Percentiles rank a stretch among this genome's conserved stretches.
Conservation (phyloP, 2,888 invertebrate genomes). For the Hedya salicella region DNA sequence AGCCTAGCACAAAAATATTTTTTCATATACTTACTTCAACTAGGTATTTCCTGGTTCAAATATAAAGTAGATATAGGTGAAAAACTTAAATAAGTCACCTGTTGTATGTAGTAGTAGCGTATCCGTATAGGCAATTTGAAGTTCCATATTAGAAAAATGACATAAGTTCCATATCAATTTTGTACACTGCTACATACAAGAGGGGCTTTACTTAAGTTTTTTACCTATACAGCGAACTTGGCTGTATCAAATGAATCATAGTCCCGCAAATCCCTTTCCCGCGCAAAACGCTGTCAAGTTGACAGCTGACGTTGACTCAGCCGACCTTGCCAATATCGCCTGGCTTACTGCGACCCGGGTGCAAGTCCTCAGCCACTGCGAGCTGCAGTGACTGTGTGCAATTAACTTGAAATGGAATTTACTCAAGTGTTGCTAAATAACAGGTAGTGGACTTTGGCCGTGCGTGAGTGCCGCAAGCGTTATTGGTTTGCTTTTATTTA, state of each 20-base stretch:
- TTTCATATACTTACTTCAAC: neutral
- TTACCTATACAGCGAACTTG: neutral
- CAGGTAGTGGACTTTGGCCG: conserved; percentile 35
- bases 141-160: too few species aligned
- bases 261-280: conserved; percentile 38
- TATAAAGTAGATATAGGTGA: too few species aligned
- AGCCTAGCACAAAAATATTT: too few species aligned
- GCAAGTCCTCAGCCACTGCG: conserved; percentile 12
- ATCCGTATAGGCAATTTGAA: too few species aligned
- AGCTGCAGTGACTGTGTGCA: conserved; percentile 14
- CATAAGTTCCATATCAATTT: too few species aligned
- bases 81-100: too few species aligned
- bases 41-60: too few species aligned
- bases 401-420: conserved; percentile 20
- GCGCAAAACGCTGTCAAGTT: conserved; percentile 36
- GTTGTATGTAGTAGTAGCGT: too few species aligned
- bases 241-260: conserved; percentile 30
- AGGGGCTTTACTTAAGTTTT: too few species aligned
- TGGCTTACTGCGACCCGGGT: conserved; percentile 20
- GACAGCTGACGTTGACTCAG: conserved; percentile 56
- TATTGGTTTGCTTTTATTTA: conserved; percentile 29
- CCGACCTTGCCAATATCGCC: conserved; percentile 21
- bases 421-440: conserved; percentile 38
- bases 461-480: conserved; percentile 24
- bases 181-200: too few species aligned